Evolutionary conservation across 2,888 invertebrate species (phyloP).

Genomic region (Coecobrya sp.): DNA sequence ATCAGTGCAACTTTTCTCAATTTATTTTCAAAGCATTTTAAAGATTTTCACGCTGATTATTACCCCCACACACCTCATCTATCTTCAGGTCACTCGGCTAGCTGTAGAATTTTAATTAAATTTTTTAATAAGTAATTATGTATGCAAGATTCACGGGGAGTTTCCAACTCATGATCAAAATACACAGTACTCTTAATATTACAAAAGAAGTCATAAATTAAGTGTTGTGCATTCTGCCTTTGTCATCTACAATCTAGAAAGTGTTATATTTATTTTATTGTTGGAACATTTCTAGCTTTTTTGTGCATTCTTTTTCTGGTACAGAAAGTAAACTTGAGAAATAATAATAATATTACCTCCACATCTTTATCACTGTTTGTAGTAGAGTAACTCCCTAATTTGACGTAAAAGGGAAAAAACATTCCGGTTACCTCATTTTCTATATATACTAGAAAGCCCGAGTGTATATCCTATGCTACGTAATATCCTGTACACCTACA

Average conservation of each 20-base stretch:
- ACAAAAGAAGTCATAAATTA: constrained; percentile 43
- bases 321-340: neutral
- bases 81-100: neutral
- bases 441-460: neutral
- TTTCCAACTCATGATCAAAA: neutral
- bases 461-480: neutral
- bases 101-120: neutral
- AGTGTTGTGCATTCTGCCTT: constrained; percentile 25
- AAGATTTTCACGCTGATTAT: constrained; percentile 16
- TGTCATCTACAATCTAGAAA: constrained; percentile 31
- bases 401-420: neutral
- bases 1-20: neutral
- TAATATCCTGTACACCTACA: too few relatives aligned
- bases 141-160: neutral
- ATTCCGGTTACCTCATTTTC: neutral
- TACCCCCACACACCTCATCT: constrained; percentile 36
- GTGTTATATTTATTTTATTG: constrained; percentile 7
- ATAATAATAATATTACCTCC: constrained; percentile 41
- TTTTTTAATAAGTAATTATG: constrained; percentile 23
- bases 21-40: neutral
- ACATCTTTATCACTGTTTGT: constrained; percentile 61
- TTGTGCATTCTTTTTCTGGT: neutral
- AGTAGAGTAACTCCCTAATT: constrained; percentile 52
- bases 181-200: neutral
- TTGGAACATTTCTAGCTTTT: neutral